phyloP scores from a whole-genome alignment of 1,140 invertebrate genomes.

The Amyelois transitella region DNA sequence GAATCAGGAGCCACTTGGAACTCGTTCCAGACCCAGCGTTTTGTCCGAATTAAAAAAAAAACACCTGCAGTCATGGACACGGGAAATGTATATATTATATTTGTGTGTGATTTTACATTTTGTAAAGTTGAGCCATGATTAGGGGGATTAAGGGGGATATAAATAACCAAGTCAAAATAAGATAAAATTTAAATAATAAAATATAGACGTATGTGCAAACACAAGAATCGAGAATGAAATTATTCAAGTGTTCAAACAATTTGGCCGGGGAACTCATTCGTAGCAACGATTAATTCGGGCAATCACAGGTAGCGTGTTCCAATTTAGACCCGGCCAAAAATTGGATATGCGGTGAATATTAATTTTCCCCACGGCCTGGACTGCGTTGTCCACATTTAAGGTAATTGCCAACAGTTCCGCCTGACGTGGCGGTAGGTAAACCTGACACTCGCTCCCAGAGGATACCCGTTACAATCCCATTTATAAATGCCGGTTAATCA shows the following conservation, averaged over 20 bases:
- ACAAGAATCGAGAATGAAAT: slow-evolving; percentile 13
- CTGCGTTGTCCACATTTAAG: slow-evolving; percentile 73
- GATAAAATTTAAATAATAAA: no score
- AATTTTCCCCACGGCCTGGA: slow-evolving; percentile 61
- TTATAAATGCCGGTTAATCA: slow-evolving; percentile 68
- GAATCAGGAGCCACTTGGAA: background rate
- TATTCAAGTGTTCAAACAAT: slow-evolving; percentile 9
- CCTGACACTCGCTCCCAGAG: slow-evolving; percentile 59
- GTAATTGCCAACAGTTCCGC: slow-evolving; percentile 71
- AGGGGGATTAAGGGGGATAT: no score
- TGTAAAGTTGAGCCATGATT: no score
- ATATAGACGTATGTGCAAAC: background rate
- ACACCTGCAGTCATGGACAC: no score
- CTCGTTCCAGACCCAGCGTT: background rate
- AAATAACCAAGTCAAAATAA: no score
- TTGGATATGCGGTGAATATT: slow-evolving; percentile 68
- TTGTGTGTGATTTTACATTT: no score
- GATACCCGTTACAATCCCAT: slow-evolving; percentile 66
- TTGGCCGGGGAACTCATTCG: slow-evolving; percentile 9
- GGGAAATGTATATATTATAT: no score
- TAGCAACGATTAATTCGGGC: slow-evolving; percentile 41
- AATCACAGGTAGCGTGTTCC: slow-evolving; percentile 56
- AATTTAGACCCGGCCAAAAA: slow-evolving; percentile 65
- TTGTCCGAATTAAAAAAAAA: background rate
- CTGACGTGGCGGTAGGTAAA: slow-evolving; percentile 62